These are phyloP conservation scores for Athrips mouffetella DNA, from an alignment of 2,888 invertebrate genomes.

Conservation along the genomic window DNA sequence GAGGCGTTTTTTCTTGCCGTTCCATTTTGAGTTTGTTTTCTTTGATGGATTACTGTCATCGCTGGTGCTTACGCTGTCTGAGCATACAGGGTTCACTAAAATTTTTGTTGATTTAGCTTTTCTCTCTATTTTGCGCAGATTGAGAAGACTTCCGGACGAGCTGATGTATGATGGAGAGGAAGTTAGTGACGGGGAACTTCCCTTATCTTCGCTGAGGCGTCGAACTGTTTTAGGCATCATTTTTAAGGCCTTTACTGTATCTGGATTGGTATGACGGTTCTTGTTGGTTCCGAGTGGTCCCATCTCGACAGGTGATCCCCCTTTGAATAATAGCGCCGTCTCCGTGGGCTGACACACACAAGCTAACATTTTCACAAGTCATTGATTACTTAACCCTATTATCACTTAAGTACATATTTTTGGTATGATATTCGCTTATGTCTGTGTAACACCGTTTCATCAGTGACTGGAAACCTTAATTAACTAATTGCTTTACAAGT, in stretches of 20 bases:
- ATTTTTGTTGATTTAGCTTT: constrained; percentile 73
- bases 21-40: constrained; percentile 59
- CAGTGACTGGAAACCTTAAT: constrained; percentile 20
- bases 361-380: constrained; percentile 79
- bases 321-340: constrained; percentile 73
- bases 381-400: constrained; percentile 41
- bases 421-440: constrained; percentile 30
- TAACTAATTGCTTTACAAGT: background rate
- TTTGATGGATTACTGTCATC: constrained; percentile 66
- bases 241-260: constrained; percentile 58
- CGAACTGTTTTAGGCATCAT: constrained; percentile 49
- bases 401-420: constrained; percentile 56
- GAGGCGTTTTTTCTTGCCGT: constrained; percentile 69
- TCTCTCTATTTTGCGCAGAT: constrained; percentile 67
- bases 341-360: constrained; percentile 83
- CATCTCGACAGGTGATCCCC: constrained; percentile 74
- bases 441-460: background rate
- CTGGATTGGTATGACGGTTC: constrained; percentile 54
- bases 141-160: constrained; percentile 57
- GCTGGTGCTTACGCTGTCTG: constrained; percentile 61
- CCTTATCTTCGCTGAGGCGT: constrained; percentile 52
- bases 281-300: constrained; percentile 72
- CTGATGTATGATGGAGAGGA: constrained; percentile 57
- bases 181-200: constrained; percentile 50
- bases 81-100: constrained; percentile 68